Evolutionary conservation across 2,888 invertebrate genomes (phyloP).

Genomic region (Cephus pygmeus): DNA sequence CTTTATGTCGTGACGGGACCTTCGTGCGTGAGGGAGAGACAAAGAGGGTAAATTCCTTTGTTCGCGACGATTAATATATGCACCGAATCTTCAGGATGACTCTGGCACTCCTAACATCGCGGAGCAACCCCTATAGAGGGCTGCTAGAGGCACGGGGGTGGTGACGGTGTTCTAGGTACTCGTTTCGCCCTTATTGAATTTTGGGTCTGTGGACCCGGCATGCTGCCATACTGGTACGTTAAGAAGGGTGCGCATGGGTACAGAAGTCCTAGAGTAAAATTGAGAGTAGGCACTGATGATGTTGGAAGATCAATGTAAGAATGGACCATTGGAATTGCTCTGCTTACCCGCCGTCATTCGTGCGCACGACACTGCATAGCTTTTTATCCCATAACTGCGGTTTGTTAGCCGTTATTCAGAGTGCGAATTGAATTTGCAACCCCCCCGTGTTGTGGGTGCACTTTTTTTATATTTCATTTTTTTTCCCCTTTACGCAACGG

Average conservation of each 20-base stretch:
- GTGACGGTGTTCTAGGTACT: conserved; percentile 48
- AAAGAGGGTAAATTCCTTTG: conserved; percentile 45
- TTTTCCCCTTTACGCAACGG: conserved; percentile 9
- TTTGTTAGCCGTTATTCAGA: conserved; percentile 65
- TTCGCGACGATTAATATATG: conserved; percentile 55
- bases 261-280: background rate
- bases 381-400: conserved; percentile 66
- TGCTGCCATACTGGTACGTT: conserved; percentile 22
- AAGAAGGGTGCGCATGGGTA: conserved; percentile 37
- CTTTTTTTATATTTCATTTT: background rate
- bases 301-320: background rate
- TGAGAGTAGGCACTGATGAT: background rate
- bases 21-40: background rate
- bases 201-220: conserved; percentile 50
- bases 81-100: conserved; percentile 54
- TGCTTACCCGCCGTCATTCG: conserved; percentile 54
- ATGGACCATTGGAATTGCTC: background rate
- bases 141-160: conserved; percentile 22
- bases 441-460: conserved; percentile 17
- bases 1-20: background rate
- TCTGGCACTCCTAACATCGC: conserved; percentile 45
- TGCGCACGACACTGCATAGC: conserved; percentile 63
- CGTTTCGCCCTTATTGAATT: conserved; percentile 64
- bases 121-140: conserved; percentile 42
- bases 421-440: conserved; percentile 57